Base-by-base conservation (phyloP, 53 echinoderm and acorn worm genomes). In the Hippasteria phrygiana region DNA sequence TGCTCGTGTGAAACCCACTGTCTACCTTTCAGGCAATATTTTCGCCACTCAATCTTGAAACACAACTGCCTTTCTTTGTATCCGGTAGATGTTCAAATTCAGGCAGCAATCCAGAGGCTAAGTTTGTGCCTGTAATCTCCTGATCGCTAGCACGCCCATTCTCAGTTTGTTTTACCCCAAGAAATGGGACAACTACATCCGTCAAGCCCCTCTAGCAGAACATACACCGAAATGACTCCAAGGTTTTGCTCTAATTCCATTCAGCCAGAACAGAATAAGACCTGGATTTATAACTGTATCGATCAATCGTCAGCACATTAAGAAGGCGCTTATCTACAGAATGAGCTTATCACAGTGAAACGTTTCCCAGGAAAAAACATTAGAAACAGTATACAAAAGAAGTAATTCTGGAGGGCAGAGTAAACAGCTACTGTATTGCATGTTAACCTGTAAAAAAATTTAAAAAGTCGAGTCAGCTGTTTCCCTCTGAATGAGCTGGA, bases 151-250 rank as follows among this genome's bases (percentile, higher is more conserved):
- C 33, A 33, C 47, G 51, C 43, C 33, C 76, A 53, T 31, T 50
- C 43, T 48, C 76, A 50, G 76, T 76, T 76, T 76, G 76, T 76
- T 48, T 76, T 76, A 48, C 76, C 29, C n/a, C 50, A 24, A 50
- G 76, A 74, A 28, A 48, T 51, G 16, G 53, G 17, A 0, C 16
- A 11, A 31, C 73, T 43, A 47, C 51, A 50, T 76, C 50, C 34
- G 20, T 50, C 32, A 76, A 50, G 32, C 34, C 51, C 13, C 76
- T n/a, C 50, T 29, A 48, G 50, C 53, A 48, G 1, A 43, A 18
- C 76, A 48, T 17, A 51, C 76, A 76, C 47, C 32, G 53, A 76
- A 51, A 18, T 76, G 54, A 76, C 76, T 76, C 33, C 59, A 24
- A 8, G 26, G 3, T 59, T 59, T 59, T 7, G 22, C 26, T 59